Evolutionary conservation across 1,140 invertebrate genomes (phyloP).

Genomic region (Eriocheir sinensis): DNA sequence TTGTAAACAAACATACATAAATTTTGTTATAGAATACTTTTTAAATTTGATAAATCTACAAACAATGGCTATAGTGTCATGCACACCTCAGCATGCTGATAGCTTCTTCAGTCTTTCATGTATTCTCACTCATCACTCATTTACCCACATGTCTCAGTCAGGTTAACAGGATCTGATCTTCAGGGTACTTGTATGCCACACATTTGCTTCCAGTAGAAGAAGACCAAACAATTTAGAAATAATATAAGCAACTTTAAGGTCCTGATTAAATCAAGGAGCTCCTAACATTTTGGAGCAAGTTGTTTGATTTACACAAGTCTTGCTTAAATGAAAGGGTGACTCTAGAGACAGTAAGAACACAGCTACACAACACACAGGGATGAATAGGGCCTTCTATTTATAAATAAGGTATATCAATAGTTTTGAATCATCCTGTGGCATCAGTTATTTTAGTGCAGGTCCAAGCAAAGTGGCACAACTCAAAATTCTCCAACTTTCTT

Average conservation of each 20-base stretch:
- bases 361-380: too few relatives aligned
- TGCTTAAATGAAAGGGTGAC: background rate
- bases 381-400: too few relatives aligned
- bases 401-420: too few relatives aligned
- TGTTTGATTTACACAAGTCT: background rate
- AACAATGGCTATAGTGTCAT: background rate
- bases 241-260: background rate
- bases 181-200: background rate
- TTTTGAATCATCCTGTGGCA: too few relatives aligned
- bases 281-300: background rate
- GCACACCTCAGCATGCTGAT: background rate
- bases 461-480: too few relatives aligned
- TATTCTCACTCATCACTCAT: slow-evolving; percentile 13
- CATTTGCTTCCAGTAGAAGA: background rate
- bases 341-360: too few relatives aligned
- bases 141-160: background rate
- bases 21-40: background rate
- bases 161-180: background rate
- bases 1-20: slow-evolving; percentile 3
- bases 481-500: too few relatives aligned
- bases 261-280: background rate
- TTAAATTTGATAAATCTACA: background rate
- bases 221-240: background rate
- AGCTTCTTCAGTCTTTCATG: slow-evolving; percentile 14
- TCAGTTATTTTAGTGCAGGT: too few relatives aligned